Base-by-base conservation (phyloP, 1,140 invertebrate genomes). In the Bombus soroeensis region DNA sequence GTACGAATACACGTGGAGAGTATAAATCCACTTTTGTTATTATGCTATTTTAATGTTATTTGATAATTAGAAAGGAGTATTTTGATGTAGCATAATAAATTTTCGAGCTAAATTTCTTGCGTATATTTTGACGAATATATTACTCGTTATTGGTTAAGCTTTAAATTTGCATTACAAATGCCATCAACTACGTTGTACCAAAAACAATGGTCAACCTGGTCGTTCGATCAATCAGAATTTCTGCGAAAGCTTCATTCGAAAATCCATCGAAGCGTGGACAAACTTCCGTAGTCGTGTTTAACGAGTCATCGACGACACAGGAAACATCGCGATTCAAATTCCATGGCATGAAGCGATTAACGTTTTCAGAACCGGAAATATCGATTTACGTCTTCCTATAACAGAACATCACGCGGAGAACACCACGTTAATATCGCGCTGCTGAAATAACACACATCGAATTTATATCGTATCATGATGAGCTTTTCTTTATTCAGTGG, bases 251-350 rank as follows among this genome's bases (percentile, higher is more conserved):
- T 76, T 37, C 53, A 5, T 18, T 34, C 10, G 22, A 62, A 76
- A 76, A 62, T 62, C 28, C 74, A 25, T 6, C 53, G 53, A 12
- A 15, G 53, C 37, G 41, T 39, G 28, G 43, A 73, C 72, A 13
- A 76, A 57, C n/a, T 76, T 76, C 47, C 53, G 34, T 25, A 39
- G 37, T 62, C 12, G 53, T 28, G 74, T 76, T 76, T 76, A 59
- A 59, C 74, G 57, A 76, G 6, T 47, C 41, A 73, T 73, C 72
- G 72, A 73, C n/a, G 41, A 37, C n/a, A 25, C 41, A 18, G 39
- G 18, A 73, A 73, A n/a, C 41, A 28, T 22, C 37, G 68, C 37
- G 22, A 70, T 18, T 43, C 39, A n/a, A 73, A 32, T 73, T 47
- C 22, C n/a, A 18, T 15, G 28, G 3, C 0, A 28, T 1, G 12